Base-by-base conservation (phyloP, 2,113 vertebrate genomes). In the Carassius auratus region DNA sequence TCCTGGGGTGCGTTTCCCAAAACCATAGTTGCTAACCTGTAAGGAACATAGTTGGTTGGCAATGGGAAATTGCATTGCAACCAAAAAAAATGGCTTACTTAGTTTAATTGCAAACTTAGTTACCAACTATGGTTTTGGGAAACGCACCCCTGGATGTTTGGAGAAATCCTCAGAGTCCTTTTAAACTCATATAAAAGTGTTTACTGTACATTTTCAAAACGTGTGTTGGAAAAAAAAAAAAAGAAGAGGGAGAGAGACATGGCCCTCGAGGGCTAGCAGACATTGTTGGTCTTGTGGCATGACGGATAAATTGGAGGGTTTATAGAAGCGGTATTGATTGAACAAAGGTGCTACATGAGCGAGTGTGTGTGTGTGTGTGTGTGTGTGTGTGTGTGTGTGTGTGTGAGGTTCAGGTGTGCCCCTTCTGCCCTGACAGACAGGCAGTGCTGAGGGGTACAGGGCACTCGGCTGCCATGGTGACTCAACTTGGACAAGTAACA, bases 281-380 rank as follows among this genome's bases (percentile, higher is more conserved):
- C 50, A 59, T 84, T 88, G 89, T 92, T 91, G 89, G 90, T 80
- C 89, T 84, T 90, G 85, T 81, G 89, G 84, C 85, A 85, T 92
- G 91, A 91, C 26, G 73, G 91, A 93, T 92, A 92, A 88, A 92
- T 91, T 84, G 87, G 91, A 92, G 90, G 88, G 91, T 92, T 92
- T 89, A 89, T 87, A 91, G 91, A 92, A 89, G 87, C 87, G 83
- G 85, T 92, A 93, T 93, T 90, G 93, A 94, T 94, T 90, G 81
- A 52, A 90, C 81, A 78, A 91, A 92, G 89, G 91, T 88, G 88
- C 86, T 89, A 90, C 90, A 92, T 92, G 91, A 93, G 94, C 90
- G 91, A 74, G 79, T 82, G 80, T 50, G 5, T 38, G 36, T 38
- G 36, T 38, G 36, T 36, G 36, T 36, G 36, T 30, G 30, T 30